phyloP scores from a whole-genome alignment of 2,888 invertebrate species.

The Autographa pulchrina region DNA sequence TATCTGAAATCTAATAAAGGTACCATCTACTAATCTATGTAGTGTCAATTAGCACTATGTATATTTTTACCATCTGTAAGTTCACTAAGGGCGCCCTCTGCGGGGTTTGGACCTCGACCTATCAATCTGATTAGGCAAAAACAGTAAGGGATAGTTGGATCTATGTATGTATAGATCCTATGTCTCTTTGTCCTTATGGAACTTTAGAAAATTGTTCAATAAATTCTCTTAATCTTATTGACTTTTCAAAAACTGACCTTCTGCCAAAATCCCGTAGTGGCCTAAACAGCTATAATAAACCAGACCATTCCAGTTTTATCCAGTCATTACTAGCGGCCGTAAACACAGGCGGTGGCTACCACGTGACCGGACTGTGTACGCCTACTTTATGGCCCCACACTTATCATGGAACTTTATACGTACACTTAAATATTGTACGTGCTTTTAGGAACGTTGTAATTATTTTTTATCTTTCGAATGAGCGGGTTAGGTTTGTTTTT shows the following conservation, averaged over 20 bases:
- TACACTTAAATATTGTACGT: conserved; percentile 63
- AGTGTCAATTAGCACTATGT: neutral
- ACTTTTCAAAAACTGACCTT: conserved; percentile 15
- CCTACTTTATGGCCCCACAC: conserved; percentile 60
- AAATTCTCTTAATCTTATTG: neutral
- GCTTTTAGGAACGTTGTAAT: conserved; percentile 47
- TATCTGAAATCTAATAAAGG: too few relatives aligned
- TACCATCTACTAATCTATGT: neutral
- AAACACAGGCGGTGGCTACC: conserved; percentile 60
- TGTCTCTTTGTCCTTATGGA: neutral
- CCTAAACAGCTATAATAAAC: conserved; percentile 56
- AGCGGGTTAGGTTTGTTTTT: neutral
- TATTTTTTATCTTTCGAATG: conserved; percentile 48
- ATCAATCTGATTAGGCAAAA: too few relatives aligned
- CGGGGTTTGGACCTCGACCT: too few relatives aligned
- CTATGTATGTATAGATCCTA: too few relatives aligned
- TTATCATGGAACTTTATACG: conserved; percentile 64
- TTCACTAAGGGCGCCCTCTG: too few relatives aligned
- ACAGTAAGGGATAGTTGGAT: too few relatives aligned
- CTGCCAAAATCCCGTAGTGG: conserved; percentile 25
- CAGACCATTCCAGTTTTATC: conserved; percentile 61
- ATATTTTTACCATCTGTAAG: too few relatives aligned
- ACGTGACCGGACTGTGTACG: conserved; percentile 58
- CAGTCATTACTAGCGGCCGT: conserved; percentile 61
- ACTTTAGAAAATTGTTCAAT: neutral